These are phyloP conservation scores for Dipus sagitta DNA, from an alignment of 2,797 vertebrate species.

Conservation along the genomic window DNA sequence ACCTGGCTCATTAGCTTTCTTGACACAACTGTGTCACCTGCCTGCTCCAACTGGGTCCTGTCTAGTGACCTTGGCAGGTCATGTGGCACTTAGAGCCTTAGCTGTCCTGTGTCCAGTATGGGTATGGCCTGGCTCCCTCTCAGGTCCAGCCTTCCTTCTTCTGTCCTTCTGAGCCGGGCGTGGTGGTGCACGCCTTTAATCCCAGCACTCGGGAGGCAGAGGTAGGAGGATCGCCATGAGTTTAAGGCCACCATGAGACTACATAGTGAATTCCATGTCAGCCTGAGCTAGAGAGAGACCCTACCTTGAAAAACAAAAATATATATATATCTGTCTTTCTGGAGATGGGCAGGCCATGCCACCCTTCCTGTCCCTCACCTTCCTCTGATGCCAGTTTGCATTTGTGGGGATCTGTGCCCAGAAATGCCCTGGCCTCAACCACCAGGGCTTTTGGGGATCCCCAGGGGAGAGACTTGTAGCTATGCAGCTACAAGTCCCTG, in stretches of 20 bases:
- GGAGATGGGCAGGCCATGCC: background rate
- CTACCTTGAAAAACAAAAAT: no score
- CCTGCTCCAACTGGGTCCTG: background rate
- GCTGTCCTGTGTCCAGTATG: background rate
- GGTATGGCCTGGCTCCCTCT: background rate
- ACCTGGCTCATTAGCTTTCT: background rate
- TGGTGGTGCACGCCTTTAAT: no score
- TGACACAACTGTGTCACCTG: background rate
- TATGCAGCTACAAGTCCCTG: background rate
- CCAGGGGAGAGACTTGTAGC: no score
- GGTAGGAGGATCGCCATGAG: no score
- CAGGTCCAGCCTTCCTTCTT: background rate
- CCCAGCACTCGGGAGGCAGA: no score
- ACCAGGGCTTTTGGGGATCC: no score
- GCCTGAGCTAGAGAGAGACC: no score
- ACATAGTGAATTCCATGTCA: no score
- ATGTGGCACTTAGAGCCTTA: background rate
- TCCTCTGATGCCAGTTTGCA: background rate
- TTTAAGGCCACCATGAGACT: no score
- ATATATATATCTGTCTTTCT: background rate
- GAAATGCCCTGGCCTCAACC: background rate
- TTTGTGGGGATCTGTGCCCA: background rate
- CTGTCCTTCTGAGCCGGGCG: no score
- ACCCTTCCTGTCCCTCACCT: background rate
- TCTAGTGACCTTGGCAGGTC: background rate